Evolutionary conservation across 2,888 invertebrate species (phyloP).

Genomic region (Augochlorella aurata): DNA sequence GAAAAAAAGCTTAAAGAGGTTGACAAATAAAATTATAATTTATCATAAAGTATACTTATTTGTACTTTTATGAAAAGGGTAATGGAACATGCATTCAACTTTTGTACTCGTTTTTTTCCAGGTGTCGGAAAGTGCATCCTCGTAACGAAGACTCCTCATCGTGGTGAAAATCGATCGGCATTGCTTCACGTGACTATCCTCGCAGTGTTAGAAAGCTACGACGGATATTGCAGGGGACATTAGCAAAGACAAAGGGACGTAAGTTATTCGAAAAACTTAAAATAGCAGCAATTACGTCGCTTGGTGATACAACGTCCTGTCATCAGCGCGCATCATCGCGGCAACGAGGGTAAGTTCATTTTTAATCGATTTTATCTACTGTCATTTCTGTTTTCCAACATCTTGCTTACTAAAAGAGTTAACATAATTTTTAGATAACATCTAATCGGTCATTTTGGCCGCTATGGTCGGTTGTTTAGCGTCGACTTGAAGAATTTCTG

Average conservation of each 20-base stretch:
- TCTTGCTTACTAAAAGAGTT: too few relatives aligned
- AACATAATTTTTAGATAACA: too few relatives aligned
- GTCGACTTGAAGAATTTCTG: too few relatives aligned
- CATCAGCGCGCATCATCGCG: background rate
- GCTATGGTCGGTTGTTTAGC: too few relatives aligned
- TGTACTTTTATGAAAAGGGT: too few relatives aligned
- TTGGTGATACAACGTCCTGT: background rate
- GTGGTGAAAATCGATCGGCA: conserved; percentile 2
- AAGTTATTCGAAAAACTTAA: background rate
- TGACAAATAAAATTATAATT: too few relatives aligned
- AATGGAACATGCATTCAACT: background rate
- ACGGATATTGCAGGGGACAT: background rate
- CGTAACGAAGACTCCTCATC: background rate
- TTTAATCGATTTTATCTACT: background rate
- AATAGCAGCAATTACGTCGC: background rate
- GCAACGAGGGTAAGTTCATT: background rate
- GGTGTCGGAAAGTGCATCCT: background rate
- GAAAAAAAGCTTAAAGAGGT: too few relatives aligned
- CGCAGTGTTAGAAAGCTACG: background rate
- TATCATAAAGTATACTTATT: too few relatives aligned
- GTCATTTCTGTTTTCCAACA: too few relatives aligned
- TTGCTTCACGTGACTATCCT: background rate
- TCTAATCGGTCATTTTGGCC: too few relatives aligned
- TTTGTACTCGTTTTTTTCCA: background rate
- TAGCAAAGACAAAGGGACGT: background rate